phyloP scores from a whole-genome alignment of 2,797 vertebrate species.

The Streptopelia turtur region DNA sequence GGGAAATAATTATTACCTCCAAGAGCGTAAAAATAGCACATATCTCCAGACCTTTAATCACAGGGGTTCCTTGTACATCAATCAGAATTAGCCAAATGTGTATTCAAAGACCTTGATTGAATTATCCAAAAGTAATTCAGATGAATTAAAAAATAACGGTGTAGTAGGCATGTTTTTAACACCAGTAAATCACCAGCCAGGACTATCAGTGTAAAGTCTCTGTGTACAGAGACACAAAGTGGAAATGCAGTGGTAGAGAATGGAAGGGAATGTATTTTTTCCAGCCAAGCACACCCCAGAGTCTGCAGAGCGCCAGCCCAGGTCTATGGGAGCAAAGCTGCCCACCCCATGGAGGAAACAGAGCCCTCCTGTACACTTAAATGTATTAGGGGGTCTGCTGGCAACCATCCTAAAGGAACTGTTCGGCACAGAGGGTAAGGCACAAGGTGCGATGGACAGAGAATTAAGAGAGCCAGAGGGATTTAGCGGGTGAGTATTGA shows the following conservation, averaged over 20 bases:
- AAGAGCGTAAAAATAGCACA: background rate
- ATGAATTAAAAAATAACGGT: background rate
- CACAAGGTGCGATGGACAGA: background rate
- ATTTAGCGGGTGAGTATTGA: background rate
- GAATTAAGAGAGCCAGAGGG: slow-evolving; percentile 16
- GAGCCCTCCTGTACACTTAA: background rate
- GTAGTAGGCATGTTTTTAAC: background rate
- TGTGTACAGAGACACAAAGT: background rate
- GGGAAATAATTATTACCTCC: background rate
- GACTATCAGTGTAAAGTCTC: background rate
- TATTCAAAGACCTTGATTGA: slow-evolving; percentile 15
- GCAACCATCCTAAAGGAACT: background rate
- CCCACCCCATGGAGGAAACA: background rate
- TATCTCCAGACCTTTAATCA: background rate
- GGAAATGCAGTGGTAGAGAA: background rate
- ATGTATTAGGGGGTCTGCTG: background rate
- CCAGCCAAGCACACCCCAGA: background rate
- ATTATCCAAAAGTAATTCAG: slow-evolving; percentile 18
- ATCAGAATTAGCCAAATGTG: slow-evolving; percentile 17
- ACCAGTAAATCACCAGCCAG: background rate
- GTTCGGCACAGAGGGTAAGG: background rate
- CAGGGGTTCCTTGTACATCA: background rate
- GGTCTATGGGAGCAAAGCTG: background rate
- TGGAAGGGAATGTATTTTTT: background rate
- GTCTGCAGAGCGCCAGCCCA: background rate